These are phyloP conservation scores for Diogma glabrata DNA, from an alignment of 2,888 invertebrate genomes.

Conservation along the genomic window DNA sequence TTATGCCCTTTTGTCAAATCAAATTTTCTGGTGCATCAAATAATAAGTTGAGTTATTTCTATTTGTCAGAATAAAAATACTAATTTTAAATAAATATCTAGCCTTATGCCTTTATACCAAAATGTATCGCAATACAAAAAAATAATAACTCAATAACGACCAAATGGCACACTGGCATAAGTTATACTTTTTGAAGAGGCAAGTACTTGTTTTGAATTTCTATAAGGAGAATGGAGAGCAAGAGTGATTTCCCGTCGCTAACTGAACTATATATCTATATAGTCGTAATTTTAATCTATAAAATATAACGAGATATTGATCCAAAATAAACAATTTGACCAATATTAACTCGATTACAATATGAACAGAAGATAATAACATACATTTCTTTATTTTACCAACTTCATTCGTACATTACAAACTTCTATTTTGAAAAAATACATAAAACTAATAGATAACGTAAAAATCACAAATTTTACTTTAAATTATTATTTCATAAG, in stretches of 20 bases:
- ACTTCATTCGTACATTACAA: not conserved
- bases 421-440: not conserved
- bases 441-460: not conserved
- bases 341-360: slow-evolving; percentile 1
- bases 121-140: too few relatives aligned
- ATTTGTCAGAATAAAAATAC: too few relatives aligned
- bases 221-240: not conserved
- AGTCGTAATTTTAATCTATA: slow-evolving; percentile 1
- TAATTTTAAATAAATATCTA: too few relatives aligned
- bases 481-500: too few relatives aligned
- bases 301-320: not conserved
- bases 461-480: not conserved
- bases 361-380: not conserved
- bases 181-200: not conserved
- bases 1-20: not conserved
- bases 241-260: not conserved
- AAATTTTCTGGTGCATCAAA: not conserved
- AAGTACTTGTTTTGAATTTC: not conserved
- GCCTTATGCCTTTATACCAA: too few relatives aligned
- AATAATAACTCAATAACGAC: not conserved
- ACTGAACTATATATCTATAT: not conserved
- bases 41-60: not conserved
- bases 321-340: not conserved
- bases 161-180: not conserved
- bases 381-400: not conserved